phyloP scores from a whole-genome alignment of 2,888 invertebrate species.

The Caenorhabditis japonica region DNA sequence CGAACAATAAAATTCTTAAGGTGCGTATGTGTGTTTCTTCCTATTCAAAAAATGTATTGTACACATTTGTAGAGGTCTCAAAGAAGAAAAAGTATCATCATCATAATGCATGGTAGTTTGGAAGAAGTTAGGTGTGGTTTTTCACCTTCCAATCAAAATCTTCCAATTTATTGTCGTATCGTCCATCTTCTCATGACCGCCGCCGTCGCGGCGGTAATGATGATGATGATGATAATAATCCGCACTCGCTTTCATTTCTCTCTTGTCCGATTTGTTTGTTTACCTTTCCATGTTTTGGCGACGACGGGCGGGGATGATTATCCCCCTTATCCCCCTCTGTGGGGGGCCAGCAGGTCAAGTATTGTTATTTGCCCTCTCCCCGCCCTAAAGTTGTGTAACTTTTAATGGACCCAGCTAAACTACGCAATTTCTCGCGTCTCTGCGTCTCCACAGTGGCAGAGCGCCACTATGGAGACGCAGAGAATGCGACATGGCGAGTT shows the following conservation, averaged over 20 bases:
- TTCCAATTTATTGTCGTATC: neutral
- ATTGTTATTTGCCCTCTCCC: slow-evolving; percentile 14
- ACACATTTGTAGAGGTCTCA: too few species aligned
- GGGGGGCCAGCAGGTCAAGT: slow-evolving; percentile 18
- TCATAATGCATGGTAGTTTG: slow-evolving; percentile 20
- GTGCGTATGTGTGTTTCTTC: too few species aligned
- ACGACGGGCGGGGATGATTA: slow-evolving; percentile 6
- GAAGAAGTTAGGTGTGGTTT: slow-evolving; percentile 33
- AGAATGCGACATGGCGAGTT: too few species aligned
- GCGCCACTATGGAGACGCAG: too few species aligned
- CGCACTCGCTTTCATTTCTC: slow-evolving; percentile 11
- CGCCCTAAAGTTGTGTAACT: slow-evolving; percentile 48
- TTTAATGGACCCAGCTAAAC: slow-evolving; percentile 28
- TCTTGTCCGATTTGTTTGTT: slow-evolving; percentile 23
- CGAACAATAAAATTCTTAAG: too few species aligned
- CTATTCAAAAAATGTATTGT: too few species aligned
- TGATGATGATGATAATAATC: slow-evolving; percentile 47
- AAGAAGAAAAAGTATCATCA: too few species aligned
- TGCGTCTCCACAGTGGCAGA: too few species aligned
- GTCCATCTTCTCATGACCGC: neutral
- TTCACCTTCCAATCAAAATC: slow-evolving; percentile 2
- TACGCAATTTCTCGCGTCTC: too few species aligned
- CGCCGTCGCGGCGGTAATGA: slow-evolving; percentile 18
- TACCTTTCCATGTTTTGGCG: slow-evolving; percentile 40
- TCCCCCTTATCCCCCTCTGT: slow-evolving; percentile 25